Conservation (phyloP, 2,888 invertebrate genomes). For the Heteromyza rotundicornis region DNA sequence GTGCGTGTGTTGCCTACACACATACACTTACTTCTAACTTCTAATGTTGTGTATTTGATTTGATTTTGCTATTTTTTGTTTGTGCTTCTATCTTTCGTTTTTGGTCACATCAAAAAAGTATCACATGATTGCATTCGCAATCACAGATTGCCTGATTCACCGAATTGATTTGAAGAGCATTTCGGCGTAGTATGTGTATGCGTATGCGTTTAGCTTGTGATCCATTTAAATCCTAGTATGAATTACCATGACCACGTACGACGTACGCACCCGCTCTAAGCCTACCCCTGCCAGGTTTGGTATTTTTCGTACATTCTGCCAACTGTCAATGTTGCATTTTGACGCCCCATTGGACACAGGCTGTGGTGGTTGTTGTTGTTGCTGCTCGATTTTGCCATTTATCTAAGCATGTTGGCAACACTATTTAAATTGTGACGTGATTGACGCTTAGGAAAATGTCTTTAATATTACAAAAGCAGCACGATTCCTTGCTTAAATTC, state of each 20-base stretch:
- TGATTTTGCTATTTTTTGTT: too few relatives aligned
- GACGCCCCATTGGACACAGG: background rate
- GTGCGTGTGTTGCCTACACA: too few relatives aligned
- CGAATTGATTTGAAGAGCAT: background rate
- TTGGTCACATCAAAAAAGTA: too few relatives aligned
- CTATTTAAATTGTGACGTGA: conserved; percentile 7
- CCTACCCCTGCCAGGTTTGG: background rate
- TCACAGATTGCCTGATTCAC: background rate
- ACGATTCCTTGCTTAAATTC: background rate
- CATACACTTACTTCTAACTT: too few relatives aligned
- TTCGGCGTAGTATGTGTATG: conserved; percentile 17
- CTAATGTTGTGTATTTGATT: too few relatives aligned
- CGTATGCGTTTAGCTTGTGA: conserved; percentile 24
- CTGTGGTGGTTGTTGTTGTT: background rate
- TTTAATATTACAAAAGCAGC: background rate
- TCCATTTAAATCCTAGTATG: conserved; percentile 51
- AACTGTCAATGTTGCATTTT: background rate
- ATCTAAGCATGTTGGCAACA: conserved; percentile 5
- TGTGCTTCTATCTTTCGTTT: too few relatives aligned
- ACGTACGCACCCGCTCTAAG: background rate
- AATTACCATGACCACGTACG: conserved; percentile 37
- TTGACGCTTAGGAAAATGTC: conserved; percentile 3
- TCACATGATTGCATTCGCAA: too few relatives aligned
- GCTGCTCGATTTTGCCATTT: background rate
- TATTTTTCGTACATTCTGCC: background rate